Conservation (phyloP, 2,113 vertebrate genomes). For the Amphiprion percula region DNA sequence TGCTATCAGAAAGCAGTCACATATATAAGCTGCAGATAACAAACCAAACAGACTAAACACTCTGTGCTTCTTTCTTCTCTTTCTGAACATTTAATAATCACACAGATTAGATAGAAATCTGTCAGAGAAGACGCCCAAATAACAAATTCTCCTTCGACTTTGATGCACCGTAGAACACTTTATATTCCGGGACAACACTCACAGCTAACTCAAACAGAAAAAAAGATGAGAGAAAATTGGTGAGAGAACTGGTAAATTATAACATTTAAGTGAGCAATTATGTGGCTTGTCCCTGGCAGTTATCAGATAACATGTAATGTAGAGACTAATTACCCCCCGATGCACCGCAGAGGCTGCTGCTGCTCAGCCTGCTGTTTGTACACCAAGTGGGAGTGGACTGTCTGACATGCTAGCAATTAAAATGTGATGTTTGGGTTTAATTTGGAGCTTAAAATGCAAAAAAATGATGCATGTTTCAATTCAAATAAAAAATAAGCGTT, state of each 20-base stretch:
- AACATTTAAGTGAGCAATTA: slow-evolving; percentile 22
- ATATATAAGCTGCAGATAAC: no score
- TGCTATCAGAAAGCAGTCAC: no score
- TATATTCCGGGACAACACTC: background rate
- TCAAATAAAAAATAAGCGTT: background rate
- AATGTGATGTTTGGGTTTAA: slow-evolving; percentile 11
- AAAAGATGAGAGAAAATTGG: background rate
- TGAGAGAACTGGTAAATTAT: slow-evolving; percentile 6
- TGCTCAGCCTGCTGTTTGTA: slow-evolving; percentile 1
- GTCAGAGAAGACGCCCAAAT: background rate
- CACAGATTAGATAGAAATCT: background rate
- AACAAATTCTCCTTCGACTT: background rate
- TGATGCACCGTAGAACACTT: background rate
- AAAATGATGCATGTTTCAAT: background rate
- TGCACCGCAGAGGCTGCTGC: background rate
- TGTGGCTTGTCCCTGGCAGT: background rate
- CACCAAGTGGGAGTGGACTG: slow-evolving; percentile 1
- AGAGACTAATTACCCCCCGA: background rate
- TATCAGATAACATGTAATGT: background rate
- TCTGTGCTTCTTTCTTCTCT: background rate
- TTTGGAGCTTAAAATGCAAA: background rate
- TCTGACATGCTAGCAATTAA: slow-evolving; percentile 13
- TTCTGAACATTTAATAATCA: background rate
- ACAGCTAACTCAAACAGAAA: background rate
- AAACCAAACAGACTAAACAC: no score